Conservation (phyloP, 2,797 vertebrate species). For the Lophius americanus region DNA sequence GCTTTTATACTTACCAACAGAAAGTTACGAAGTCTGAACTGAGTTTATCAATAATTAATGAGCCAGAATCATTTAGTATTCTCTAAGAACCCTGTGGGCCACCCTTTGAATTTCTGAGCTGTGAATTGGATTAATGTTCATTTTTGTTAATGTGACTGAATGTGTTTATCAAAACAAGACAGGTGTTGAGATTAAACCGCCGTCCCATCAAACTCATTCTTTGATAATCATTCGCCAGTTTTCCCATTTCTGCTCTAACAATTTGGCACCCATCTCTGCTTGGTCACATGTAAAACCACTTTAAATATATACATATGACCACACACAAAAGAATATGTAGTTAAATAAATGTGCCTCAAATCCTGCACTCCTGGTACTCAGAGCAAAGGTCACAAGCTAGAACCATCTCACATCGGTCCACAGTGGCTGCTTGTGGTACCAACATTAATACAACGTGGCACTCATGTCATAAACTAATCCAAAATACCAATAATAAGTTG, state of each 20-base stretch:
- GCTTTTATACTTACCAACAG: constrained; percentile 22
- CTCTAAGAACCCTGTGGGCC: constrained; percentile 70
- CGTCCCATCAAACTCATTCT: constrained; percentile 40
- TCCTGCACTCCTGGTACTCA: too few relatives aligned
- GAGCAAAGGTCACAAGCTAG: too few relatives aligned
- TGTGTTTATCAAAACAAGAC: constrained; percentile 6
- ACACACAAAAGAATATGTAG: too few relatives aligned
- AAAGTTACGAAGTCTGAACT: constrained; percentile 38
- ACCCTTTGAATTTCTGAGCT: constrained; percentile 65
- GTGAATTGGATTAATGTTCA: constrained; percentile 75
- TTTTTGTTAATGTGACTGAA: constrained; percentile 28
- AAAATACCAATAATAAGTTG: too few relatives aligned
- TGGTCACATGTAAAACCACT: background rate
- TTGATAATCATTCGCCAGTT: constrained; percentile 38
- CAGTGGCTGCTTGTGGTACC: too few relatives aligned
- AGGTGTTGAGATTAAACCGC: constrained; percentile 31
- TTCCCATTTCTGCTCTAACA: constrained; percentile 15
- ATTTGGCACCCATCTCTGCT: constrained; percentile 1
- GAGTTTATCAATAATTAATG: constrained; percentile 76
- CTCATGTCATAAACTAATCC: too few relatives aligned
- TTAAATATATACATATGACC: too few relatives aligned
- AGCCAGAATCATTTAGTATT: constrained; percentile 77
- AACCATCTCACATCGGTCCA: too few relatives aligned
- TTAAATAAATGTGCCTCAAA: too few relatives aligned
- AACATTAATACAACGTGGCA: too few relatives aligned